These are phyloP conservation scores for Porites cylindrica DNA, from an alignment of 92 coral and sea anemone species.

Conservation along the genomic window DNA sequence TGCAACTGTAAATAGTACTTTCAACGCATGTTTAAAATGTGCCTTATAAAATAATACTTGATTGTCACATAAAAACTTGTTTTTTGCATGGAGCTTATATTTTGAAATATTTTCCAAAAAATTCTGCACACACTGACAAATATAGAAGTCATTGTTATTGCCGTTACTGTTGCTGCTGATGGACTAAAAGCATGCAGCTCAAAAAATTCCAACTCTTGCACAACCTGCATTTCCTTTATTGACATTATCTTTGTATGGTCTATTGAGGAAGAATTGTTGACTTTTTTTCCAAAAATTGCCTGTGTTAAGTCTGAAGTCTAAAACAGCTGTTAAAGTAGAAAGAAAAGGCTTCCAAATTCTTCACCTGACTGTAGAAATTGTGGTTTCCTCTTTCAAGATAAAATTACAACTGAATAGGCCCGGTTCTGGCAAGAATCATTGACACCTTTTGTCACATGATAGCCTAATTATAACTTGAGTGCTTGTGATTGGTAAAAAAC, in stretches of 20 bases:
- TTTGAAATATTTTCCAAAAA: constrained; percentile 11
- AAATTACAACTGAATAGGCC: constrained; percentile 54
- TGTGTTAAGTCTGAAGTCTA: constrained; percentile 36
- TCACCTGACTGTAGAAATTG: constrained; percentile 66
- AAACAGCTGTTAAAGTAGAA: constrained; percentile 66
- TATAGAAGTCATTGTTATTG: constrained; percentile 26
- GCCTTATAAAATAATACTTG: not conserved
- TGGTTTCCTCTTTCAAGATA: constrained; percentile 54
- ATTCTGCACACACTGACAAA: constrained; percentile 24
- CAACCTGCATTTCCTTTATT: constrained; percentile 1
- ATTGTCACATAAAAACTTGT: not conserved
- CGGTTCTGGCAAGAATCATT: constrained; percentile 57
- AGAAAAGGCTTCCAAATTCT: constrained; percentile 68
- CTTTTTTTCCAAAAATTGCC: constrained; percentile 7
- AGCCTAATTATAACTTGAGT: constrained; percentile 40
- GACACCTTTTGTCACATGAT: constrained; percentile 63
- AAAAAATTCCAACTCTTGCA: constrained; percentile 6
- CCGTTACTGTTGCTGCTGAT: constrained; percentile 14
- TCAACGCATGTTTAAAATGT: not conserved
- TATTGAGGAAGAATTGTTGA: not conserved
- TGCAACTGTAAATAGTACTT: constrained; percentile 1
- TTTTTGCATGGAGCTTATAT: constrained; percentile 7
- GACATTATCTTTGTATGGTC: not conserved
- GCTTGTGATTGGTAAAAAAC: constrained; percentile 55
- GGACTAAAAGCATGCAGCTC: constrained; percentile 52